Evolutionary conservation across 1,140 invertebrate genomes (phyloP).

Genomic region (Neuroterus valhalla): DNA sequence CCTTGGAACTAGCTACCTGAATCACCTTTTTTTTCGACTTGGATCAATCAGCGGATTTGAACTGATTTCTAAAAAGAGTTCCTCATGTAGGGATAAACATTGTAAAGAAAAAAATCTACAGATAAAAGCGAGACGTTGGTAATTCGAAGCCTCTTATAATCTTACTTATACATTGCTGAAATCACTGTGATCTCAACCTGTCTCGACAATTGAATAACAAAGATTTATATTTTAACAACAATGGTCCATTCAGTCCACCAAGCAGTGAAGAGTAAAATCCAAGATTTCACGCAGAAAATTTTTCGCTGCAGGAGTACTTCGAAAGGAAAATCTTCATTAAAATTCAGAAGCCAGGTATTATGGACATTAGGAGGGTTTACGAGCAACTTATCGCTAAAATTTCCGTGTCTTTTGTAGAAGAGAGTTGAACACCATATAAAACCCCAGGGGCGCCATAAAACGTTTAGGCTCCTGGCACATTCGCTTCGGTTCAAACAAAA

Average conservation of each 20-base stretch:
- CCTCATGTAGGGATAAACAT: no score
- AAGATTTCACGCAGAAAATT: slow-evolving; percentile 1
- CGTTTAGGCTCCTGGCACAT: slow-evolving; percentile 5
- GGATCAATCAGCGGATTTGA: no score
- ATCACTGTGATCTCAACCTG: no score
- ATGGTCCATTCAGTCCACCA: no score
- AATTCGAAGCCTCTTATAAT: no score
- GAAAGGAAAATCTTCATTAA: slow-evolving; percentile 4
- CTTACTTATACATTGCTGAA: no score
- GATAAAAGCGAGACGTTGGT: no score
- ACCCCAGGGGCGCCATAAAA: slow-evolving; percentile 27
- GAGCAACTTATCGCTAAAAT: slow-evolving; percentile 28
- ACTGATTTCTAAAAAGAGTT: no score
- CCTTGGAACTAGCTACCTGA: neutral
- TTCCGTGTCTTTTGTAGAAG: slow-evolving; percentile 1
- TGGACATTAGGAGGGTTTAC: slow-evolving; percentile 15
- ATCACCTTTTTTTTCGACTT: no score
- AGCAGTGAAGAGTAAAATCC: neutral
- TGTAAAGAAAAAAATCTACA: no score
- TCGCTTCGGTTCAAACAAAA: slow-evolving; percentile 1
- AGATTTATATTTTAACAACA: no score
- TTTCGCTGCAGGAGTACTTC: neutral
- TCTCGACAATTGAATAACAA: no score
- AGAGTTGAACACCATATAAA: neutral
- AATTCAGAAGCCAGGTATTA: slow-evolving; percentile 20